phyloP scores from a whole-genome alignment of 2,888 invertebrate genomes.

The Torymus auratus region DNA sequence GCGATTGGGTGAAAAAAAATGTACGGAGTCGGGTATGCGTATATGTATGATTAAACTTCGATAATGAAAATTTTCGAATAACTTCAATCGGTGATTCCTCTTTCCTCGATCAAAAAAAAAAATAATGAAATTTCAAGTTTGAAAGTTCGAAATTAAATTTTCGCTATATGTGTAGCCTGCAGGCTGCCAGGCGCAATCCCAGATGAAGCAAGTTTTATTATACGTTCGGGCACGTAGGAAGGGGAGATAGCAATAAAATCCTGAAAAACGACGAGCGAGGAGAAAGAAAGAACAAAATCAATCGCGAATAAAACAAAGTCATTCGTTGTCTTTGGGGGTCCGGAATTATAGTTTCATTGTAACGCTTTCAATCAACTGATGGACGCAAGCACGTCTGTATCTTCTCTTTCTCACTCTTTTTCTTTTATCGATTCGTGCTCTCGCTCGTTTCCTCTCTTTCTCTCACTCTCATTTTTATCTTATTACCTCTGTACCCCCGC shows the following conservation, averaged over 20 bases:
- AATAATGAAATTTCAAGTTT: constrained; percentile 29
- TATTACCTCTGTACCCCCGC: not conserved
- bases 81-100: not conserved
- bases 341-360: constrained; percentile 44
- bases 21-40: no score
- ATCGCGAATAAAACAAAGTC: constrained; percentile 51
- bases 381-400: constrained; percentile 26
- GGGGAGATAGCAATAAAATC: constrained; percentile 36
- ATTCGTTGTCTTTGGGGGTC: constrained; percentile 34
- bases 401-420: not conserved
- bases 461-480: constrained; percentile 27
- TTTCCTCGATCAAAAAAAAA: constrained; percentile 10
- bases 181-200: constrained; percentile 1
- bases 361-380: constrained; percentile 46
- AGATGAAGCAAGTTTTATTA: constrained; percentile 47
- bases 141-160: constrained; percentile 52
- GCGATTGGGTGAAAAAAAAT: no score
- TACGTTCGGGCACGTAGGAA: not conserved
- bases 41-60: not conserved
- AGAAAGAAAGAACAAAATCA: constrained; percentile 37
- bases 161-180: not conserved
- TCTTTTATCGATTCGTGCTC: no score
- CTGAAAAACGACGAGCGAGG: constrained; percentile 29
- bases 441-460: not conserved
- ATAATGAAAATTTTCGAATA: constrained; percentile 9